Conservation (phyloP, 2,113 vertebrate species). For the Dromas ardeola region DNA sequence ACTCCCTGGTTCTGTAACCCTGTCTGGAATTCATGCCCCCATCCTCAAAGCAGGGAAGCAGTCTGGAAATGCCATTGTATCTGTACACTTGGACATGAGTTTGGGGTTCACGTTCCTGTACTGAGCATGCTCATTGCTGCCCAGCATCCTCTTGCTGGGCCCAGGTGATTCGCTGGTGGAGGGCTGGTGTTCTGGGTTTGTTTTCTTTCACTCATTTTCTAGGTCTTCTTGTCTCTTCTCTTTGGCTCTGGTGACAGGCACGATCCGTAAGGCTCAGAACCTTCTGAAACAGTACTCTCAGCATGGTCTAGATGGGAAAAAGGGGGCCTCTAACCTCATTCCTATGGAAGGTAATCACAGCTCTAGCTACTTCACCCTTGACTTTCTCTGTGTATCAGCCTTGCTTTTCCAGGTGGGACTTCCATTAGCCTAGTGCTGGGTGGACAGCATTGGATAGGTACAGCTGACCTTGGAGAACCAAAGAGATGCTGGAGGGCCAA, state of each 20-base stretch:
- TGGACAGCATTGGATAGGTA: background rate
- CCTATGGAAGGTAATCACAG: constrained; percentile 96
- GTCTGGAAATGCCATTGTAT: background rate
- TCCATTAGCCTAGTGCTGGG: constrained; percentile 47
- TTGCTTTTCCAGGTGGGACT: constrained; percentile 60
- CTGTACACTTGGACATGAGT: background rate
- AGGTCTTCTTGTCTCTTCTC: constrained; percentile 84
- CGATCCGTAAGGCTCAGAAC: constrained; percentile 99
- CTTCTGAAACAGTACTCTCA: constrained; percentile 99
- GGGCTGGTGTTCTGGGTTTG: constrained; percentile 74
- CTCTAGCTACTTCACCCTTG: constrained; percentile 54
- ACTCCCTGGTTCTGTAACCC: background rate
- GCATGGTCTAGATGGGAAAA: constrained; percentile 99
- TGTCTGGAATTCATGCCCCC: background rate
- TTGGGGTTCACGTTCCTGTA: background rate
- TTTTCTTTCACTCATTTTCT: constrained; percentile 84
- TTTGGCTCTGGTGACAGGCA: constrained; percentile 93
- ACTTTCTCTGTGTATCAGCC: constrained; percentile 52
- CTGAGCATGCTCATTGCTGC: constrained; percentile 62
- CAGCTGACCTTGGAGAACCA: background rate
- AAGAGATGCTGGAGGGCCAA: background rate
- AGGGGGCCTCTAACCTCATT: constrained; percentile 98
- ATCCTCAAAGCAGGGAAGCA: background rate
- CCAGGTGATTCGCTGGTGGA: constrained; percentile 73
- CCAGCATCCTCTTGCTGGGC: background rate